Conservation (phyloP, 2,888 invertebrate genomes). For the Netelia melanura region DNA sequence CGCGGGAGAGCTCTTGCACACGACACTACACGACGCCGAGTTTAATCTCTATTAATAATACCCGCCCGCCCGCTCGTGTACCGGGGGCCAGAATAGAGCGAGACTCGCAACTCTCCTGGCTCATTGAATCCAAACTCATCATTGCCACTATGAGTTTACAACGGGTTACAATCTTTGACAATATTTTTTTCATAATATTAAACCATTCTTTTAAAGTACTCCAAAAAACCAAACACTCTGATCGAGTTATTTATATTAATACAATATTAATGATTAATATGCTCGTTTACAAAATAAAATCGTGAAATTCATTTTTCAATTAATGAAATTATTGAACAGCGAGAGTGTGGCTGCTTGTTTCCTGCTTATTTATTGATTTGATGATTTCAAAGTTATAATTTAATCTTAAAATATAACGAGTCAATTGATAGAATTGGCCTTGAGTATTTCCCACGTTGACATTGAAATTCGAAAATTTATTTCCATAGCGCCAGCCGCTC, state of each 20-base stretch:
- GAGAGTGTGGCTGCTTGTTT: background rate
- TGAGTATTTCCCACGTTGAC: background rate
- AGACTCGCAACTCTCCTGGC: conserved; percentile 68
- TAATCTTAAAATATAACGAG: background rate
- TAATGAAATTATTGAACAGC: too few species aligned
- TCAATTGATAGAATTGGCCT: background rate
- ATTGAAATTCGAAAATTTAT: conserved; percentile 19
- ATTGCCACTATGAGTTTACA: conserved; percentile 19
- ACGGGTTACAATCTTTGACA: conserved; percentile 22
- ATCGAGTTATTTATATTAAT: too few species aligned
- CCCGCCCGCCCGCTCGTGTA: conserved; percentile 71
- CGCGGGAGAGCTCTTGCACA: conserved; percentile 83
- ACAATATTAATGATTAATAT: background rate
- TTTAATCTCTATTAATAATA: conserved; percentile 85
- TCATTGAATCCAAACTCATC: conserved; percentile 70
- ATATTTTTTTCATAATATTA: conserved; percentile 5
- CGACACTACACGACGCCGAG: conserved; percentile 84
- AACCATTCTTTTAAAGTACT: conserved; percentile 15
- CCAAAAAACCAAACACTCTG: background rate
- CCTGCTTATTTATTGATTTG: background rate
- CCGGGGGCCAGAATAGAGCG: conserved; percentile 77
- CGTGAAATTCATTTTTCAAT: too few species aligned
- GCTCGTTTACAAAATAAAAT: too few species aligned
- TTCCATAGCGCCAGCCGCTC: background rate
- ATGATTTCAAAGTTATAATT: background rate